A percentile compares a stretch with the other conserved stretches of the same genome.
These are phyloP conservation scores for Urechis unicinctus DNA, from an alignment of 2,888 invertebrate genomes.

Conservation along the genomic window DNA sequence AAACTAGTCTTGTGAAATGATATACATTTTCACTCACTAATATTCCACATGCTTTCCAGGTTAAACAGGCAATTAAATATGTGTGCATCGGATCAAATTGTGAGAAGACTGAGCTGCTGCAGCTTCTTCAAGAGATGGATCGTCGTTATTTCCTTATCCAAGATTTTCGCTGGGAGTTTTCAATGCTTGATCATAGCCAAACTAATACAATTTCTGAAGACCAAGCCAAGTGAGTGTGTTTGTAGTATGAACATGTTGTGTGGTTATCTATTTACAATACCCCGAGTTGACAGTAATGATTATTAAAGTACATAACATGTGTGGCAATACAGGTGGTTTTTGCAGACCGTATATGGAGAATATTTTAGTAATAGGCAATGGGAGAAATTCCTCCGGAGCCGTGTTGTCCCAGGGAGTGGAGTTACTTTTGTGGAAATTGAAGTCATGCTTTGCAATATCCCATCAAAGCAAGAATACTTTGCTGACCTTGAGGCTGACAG, in stretches of 20 bases:
- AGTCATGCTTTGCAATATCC: constrained; percentile 43
- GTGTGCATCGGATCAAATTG: constrained; percentile 31
- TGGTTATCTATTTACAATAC: neutral
- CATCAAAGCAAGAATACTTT: constrained; percentile 27
- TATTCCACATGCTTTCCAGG: constrained; percentile 28
- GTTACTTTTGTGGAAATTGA: constrained; percentile 45
- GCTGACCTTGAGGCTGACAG: constrained; percentile 25
- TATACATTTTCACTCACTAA: neutral
- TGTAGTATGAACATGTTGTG: neutral
- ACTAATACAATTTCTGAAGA: constrained; percentile 37
- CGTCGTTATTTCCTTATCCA: constrained; percentile 42
- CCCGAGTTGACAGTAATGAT: neutral
- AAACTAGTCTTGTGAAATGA: neutral
- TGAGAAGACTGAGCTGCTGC: constrained; percentile 33
- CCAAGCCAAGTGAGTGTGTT: constrained; percentile 32
- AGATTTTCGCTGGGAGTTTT: constrained; percentile 46
- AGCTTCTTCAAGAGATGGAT: constrained; percentile 45
- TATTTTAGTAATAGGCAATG: constrained; percentile 37
- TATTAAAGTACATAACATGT: neutral
- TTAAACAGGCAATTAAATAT: constrained; percentile 39
- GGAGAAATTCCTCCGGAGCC: constrained; percentile 33
- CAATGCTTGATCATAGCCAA: constrained; percentile 34
- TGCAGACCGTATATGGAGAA: constrained; percentile 39
- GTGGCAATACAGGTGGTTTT: constrained; percentile 33
- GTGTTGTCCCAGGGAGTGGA: constrained; percentile 35